A percentile compares a stretch with the other conserved stretches of the same genome.
These are phyloP conservation scores for Drosophila acutilabella DNA, from an alignment of 2,888 invertebrate species.

Conservation along the genomic window DNA sequence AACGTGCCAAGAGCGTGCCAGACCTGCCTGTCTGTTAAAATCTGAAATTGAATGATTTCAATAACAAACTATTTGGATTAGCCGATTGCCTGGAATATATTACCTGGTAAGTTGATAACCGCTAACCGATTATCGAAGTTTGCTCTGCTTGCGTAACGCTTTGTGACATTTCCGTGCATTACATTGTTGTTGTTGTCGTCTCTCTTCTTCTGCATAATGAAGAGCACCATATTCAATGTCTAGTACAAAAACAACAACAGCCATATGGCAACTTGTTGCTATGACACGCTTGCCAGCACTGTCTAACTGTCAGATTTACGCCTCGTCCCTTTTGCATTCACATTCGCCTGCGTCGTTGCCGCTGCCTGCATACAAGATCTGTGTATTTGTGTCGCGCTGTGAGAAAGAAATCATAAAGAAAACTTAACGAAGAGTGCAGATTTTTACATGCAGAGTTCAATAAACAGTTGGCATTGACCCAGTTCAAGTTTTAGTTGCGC, in stretches of 20 bases:
- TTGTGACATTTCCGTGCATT: conserved; percentile 14
- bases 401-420: conserved; percentile 5
- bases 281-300: conserved; percentile 37
- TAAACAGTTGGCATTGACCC: conserved; percentile 65
- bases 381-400: conserved; percentile 15
- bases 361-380: conserved; percentile 15
- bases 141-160: conserved; percentile 22
- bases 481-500: conserved; percentile 29
- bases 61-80: conserved; percentile 39
- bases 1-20: conserved; percentile 43
- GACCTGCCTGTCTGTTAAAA: conserved; percentile 29
- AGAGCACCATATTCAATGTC: conserved; percentile 38
- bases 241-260: conserved; percentile 20
- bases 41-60: conserved; percentile 25
- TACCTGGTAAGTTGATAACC: conserved; percentile 55
- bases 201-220: conserved; percentile 35
- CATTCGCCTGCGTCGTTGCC: conserved; percentile 26
- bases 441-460: conserved; percentile 50
- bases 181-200: conserved; percentile 14
- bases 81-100: conserved; percentile 9
- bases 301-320: conserved; percentile 13
- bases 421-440: conserved; percentile 7
- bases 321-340: conserved; percentile 32
- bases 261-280: conserved; percentile 20
- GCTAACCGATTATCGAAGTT: conserved; percentile 9